Base-by-base conservation (phyloP, 2,113 vertebrate species). In the Macroglossus sobrinus region DNA sequence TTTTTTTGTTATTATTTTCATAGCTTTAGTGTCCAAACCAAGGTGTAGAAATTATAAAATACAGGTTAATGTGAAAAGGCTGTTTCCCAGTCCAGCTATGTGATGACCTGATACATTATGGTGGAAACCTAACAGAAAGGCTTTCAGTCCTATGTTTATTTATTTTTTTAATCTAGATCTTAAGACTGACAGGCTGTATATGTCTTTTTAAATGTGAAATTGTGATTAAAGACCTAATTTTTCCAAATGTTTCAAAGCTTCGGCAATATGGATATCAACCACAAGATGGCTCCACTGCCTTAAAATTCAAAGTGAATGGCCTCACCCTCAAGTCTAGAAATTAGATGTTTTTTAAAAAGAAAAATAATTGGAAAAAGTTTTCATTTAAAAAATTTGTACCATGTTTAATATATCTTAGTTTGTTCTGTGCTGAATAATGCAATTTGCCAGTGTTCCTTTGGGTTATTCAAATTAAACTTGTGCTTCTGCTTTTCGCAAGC, bases 231-330 rank as follows among this genome's bases (percentile, higher is more conserved):
- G 19, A 64, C 19, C 71, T 38, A 4, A 45, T 38, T 84, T 96
- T 89, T 78, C 13, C 11, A 22, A 93, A 21, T 57, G 38, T 15
- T 45, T 93, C 14, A 91, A 92, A 96, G 33, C 57, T 4, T 45
- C 0, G 12, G 2, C 80, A 71, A 91, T 98, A 96, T 97, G 84
- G 68, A 9, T 11, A 26, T 95, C 84, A 97, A 76, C 98, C 98
- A 99, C 98, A 97, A 98, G 98, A 98, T 99, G 98, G 98, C 98
- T 88, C 72, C 59, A 89, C 96, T 97, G 97, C 79, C 96, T 98
- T 97, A 98, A 97, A 90, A 93, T 98, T 98, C 75, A 86, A 71
- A 72, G 43, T 61, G 43, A 16, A 2, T 57, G 0, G 0, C 0
- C 0, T 89, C 53, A 89, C 7, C 0, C 57, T 3, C 66, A 1